phyloP scores from a whole-genome alignment of 2,888 invertebrate species.

The Adelphocoris suturalis region DNA sequence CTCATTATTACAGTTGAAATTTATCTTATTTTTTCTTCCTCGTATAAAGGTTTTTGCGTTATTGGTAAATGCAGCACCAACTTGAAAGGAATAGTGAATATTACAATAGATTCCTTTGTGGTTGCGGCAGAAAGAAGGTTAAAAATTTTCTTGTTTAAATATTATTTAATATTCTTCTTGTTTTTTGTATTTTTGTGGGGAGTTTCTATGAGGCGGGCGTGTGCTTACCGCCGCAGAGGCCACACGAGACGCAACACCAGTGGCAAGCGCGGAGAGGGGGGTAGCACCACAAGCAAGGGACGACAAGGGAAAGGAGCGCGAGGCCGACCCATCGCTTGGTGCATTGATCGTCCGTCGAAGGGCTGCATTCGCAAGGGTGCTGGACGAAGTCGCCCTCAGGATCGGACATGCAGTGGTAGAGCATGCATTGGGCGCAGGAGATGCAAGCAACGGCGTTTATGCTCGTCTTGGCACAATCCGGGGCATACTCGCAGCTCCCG shows the following conservation, averaged over 20 bases:
- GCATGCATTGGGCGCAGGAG: slow-evolving; percentile 91
- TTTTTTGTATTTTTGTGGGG: slow-evolving; percentile 23
- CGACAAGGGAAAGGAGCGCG: slow-evolving; percentile 89
- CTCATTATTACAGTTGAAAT: slow-evolving; percentile 12
- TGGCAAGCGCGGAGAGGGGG: slow-evolving; percentile 91
- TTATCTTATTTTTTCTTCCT: not conserved
- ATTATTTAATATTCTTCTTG: slow-evolving; percentile 29
- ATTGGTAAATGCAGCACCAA: slow-evolving; percentile 50
- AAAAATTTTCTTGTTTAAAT: slow-evolving; percentile 21
- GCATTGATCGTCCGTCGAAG: slow-evolving; percentile 82
- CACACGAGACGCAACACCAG: slow-evolving; percentile 89
- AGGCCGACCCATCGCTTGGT: slow-evolving; percentile 92
- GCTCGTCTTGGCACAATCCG: slow-evolving; percentile 89
- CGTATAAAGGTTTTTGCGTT: slow-evolving; percentile 26
- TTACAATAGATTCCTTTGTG: slow-evolving; percentile 23
- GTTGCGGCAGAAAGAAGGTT: slow-evolving; percentile 25
- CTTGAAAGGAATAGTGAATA: slow-evolving; percentile 40
- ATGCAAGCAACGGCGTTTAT: slow-evolving; percentile 92
- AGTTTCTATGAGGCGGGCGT: slow-evolving; percentile 73
- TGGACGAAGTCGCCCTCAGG: slow-evolving; percentile 92
- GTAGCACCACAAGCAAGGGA: slow-evolving; percentile 97
- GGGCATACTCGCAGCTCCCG: slow-evolving; percentile 92
- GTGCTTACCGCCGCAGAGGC: slow-evolving; percentile 91
- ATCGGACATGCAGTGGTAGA: slow-evolving; percentile 96
- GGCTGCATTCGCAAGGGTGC: slow-evolving; percentile 90